A percentile compares a stretch with the other conserved stretches of the same genome.
These are phyloP conservation scores for Saxidomus purpurata DNA, from an alignment of 1,140 invertebrate species.

Conservation along the genomic window DNA sequence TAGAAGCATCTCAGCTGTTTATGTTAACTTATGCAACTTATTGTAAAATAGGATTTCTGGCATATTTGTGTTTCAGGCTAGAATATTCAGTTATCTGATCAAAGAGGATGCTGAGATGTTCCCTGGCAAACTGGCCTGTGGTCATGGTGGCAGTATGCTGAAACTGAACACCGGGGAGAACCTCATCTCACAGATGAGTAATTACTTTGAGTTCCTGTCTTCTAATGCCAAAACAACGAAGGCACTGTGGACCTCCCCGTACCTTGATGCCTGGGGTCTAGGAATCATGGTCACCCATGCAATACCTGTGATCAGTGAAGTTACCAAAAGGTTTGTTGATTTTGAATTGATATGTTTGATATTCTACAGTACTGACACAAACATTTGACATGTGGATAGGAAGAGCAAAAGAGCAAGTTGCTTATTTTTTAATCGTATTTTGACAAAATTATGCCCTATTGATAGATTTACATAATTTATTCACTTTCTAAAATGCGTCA, in stretches of 20 bases:
- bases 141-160: slow-evolving; percentile 84
- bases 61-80: slow-evolving; percentile 76
- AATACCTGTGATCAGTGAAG: slow-evolving; percentile 85
- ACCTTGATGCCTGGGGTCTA: slow-evolving; percentile 86
- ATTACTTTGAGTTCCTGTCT: slow-evolving; percentile 87
- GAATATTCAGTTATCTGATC: slow-evolving; percentile 87
- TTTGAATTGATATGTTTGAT: no score
- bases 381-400: no score
- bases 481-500: no score
- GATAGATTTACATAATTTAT: no score
- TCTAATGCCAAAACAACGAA: slow-evolving; percentile 83
- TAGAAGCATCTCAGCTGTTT: no score
- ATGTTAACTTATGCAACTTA: no score
- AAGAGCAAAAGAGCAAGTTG: no score
- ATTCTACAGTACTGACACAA: no score
- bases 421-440: no score
- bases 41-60: no score
- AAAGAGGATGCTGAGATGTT: slow-evolving; percentile 86
- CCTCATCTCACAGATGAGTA: slow-evolving; percentile 87
- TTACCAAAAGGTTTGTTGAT: slow-evolving; percentile 82
- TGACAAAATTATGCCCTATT: no score
- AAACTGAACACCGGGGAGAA: slow-evolving; percentile 86
- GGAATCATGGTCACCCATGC: slow-evolving; percentile 87
- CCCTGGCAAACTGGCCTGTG: slow-evolving; percentile 86
- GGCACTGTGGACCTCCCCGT: slow-evolving; percentile 87